These are phyloP conservation scores for Orchestes rusci DNA, from an alignment of 2,888 invertebrate species.

Conservation along the genomic window DNA sequence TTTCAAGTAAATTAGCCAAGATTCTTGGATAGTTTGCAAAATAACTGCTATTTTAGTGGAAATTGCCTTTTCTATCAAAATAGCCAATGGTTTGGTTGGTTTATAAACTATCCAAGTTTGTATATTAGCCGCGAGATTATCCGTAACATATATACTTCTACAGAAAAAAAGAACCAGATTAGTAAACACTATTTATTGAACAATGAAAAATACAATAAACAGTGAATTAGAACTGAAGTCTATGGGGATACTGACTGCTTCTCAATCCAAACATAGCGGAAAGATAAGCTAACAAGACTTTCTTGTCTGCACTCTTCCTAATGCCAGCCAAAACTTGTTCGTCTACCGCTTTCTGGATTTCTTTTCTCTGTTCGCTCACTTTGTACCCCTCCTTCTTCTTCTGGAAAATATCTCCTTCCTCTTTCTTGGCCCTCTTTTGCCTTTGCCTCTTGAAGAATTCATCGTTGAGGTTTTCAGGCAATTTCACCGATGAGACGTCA, in stretches of 20 bases:
- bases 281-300: constrained; percentile 82
- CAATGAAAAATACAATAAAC: too few relatives aligned
- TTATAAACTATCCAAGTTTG: too few relatives aligned
- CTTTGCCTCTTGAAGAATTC: constrained; percentile 87
- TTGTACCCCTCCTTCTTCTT: constrained; percentile 88
- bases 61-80: too few relatives aligned
- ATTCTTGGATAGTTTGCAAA: too few relatives aligned
- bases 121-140: too few relatives aligned
- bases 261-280: constrained; percentile 87
- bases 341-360: constrained; percentile 85
- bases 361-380: constrained; percentile 82
- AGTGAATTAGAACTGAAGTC: constrained; percentile 74
- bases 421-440: constrained; percentile 76
- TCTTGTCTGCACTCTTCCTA: constrained; percentile 76
- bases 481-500: constrained; percentile 68
- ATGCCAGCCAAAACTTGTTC: constrained; percentile 66
- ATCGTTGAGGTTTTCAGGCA: constrained; percentile 84
- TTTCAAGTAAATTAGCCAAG: too few relatives aligned
- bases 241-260: constrained; percentile 93
- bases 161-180: too few relatives aligned
- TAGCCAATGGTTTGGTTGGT: too few relatives aligned
- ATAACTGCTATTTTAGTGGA: too few relatives aligned
- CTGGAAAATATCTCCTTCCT: constrained; percentile 92
- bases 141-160: too few relatives aligned
- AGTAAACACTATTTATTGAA: constrained; percentile 40